Evolutionary conservation across 2,797 vertebrate genomes (phyloP), one percentile per base, ranked within the genome.

Genomic region (Parauchenoglanis ngamensis): DNA sequence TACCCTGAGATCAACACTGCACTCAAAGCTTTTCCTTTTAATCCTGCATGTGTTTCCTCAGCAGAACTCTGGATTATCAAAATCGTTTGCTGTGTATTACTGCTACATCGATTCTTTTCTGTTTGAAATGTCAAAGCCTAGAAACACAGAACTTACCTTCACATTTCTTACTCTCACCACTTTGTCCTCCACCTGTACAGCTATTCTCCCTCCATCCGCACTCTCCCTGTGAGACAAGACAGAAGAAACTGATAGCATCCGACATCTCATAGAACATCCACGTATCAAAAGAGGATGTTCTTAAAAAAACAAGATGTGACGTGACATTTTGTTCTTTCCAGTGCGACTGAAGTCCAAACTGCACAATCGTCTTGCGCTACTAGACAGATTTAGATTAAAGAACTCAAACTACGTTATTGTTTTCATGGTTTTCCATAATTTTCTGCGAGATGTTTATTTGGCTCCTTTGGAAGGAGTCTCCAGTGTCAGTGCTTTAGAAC

Each of bases 101-200:
- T 44, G 56, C 21, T 56, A 15, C 2, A n/a, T 44, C 49, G 35
- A 12, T 83, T 54, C 5, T 31, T 67, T 49, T 67, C 44, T 49
- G 61, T 52, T 1, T 83, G 15, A 19, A 65, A 70, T 2, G 4
- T 10, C 15, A 31, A 54, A 68, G 49, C 1, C 61, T 28, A 23
- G n/a, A 28, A 21, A 68, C 44, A 23, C 23, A 56, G 23, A 67
- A 2, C 72, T n/a, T 94, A 99, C 98, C 97, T 98, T 99, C 88
- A 96, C 91, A 91, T 98, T 98, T 93, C 91, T 96, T 89, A 99
- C 94, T 94, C 95, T 97, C 75, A 97, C 95, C 90, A 96, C 94
- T 93, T 97, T 99, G 88, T 97, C 96, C 88, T 98, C 97, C 92
- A 98, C 95, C 94, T 97, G 96, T 78, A 99, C 95, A 12, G 98